phyloP scores from a whole-genome alignment of 1,140 invertebrate species.

The Sarcophaga bullata region DNA sequence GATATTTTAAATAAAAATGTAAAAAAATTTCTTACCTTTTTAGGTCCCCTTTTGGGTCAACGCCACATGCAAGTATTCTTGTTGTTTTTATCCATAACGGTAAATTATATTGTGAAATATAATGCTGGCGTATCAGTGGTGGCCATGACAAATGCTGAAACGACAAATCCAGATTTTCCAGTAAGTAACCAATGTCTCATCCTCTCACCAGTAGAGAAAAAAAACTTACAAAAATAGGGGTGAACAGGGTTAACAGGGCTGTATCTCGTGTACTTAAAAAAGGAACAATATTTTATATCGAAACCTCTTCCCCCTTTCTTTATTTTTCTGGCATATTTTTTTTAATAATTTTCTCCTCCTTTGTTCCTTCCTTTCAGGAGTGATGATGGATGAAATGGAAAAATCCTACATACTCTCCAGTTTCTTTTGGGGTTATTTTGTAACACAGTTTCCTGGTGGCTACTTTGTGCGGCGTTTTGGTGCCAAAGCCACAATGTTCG shows the following conservation, averaged over 20 bases:
- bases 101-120: conserved; percentile 73
- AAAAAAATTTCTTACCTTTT: conserved; percentile 40
- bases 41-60: conserved; percentile 68
- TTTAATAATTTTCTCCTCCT: conserved; percentile 46
- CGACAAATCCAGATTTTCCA: conserved; percentile 56
- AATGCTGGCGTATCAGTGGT: conserved; percentile 75
- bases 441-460: conserved; percentile 74
- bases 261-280: no score
- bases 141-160: conserved; percentile 57
- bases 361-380: conserved; percentile 62
- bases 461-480: conserved; percentile 74
- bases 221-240: neutral
- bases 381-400: conserved; percentile 68
- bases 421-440: conserved; percentile 73
- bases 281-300: no score
- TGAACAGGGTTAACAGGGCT: no score
- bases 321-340: neutral
- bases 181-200: conserved; percentile 50
- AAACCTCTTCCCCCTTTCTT: no score
- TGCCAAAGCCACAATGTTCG: conserved; percentile 71
- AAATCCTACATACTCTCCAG: conserved; percentile 71
- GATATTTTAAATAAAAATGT: neutral
- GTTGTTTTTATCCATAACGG: conserved; percentile 71
- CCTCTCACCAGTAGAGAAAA: neutral
- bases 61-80: conserved; percentile 75